phyloP scores from a whole-genome alignment of 2,113 vertebrate genomes.

The Empidonax traillii region DNA sequence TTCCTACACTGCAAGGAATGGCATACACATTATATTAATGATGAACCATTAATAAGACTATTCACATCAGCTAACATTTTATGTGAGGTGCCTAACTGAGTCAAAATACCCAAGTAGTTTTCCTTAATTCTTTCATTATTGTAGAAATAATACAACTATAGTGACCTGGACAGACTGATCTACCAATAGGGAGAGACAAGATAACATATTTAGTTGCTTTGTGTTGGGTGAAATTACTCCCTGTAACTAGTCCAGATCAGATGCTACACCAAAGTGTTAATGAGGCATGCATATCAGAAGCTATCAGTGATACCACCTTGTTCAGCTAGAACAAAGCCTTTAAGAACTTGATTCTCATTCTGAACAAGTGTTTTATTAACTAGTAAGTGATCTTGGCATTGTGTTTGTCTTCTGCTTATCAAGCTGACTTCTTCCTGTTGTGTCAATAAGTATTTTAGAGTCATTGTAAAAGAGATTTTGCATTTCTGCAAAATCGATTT shows the following conservation, averaged over 20 bases:
- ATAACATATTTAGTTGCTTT: not conserved
- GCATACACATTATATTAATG: not conserved
- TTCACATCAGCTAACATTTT: not conserved
- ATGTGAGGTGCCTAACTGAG: not conserved
- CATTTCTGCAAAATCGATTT: slow-evolving; percentile 5
- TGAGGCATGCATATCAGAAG: not conserved
- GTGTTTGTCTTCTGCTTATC: not conserved
- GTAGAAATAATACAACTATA: not conserved
- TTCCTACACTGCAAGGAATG: not conserved
- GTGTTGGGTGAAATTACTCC: not conserved
- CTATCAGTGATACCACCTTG: not conserved
- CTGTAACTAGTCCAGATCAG: not conserved
- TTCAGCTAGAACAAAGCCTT: not conserved
- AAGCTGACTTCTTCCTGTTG: not conserved
- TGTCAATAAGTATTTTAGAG: not conserved
- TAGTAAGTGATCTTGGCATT: not conserved
- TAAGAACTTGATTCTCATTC: not conserved
- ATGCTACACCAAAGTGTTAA: not conserved
- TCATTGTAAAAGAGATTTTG: not conserved
- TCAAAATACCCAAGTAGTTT: not conserved
- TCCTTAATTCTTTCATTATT: not conserved
- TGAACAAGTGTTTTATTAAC: not conserved
- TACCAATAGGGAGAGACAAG: not conserved
- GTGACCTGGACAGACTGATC: not conserved
- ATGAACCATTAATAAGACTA: not conserved